These are phyloP conservation scores for Brachypteracias leptosomus DNA, from an alignment of 2,113 vertebrate genomes.

Conservation along the genomic window DNA sequence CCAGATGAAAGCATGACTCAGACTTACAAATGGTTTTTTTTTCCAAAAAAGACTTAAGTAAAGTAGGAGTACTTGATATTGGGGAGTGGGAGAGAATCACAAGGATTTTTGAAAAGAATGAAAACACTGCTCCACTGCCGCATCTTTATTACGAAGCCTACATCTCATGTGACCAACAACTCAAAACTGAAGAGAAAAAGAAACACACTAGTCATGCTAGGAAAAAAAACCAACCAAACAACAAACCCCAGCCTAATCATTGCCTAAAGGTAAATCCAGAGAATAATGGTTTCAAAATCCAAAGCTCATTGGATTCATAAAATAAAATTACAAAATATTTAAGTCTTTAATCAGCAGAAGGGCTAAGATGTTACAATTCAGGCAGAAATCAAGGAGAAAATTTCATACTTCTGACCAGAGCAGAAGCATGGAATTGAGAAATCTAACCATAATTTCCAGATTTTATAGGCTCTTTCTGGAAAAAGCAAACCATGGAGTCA, in stretches of 20 bases:
- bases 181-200: background rate
- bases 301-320: background rate
- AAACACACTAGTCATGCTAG: background rate
- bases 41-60: background rate
- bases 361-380: background rate
- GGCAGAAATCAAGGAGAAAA: background rate
- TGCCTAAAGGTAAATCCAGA: background rate
- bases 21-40: background rate
- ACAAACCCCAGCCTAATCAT: background rate
- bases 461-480: background rate
- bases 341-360: background rate
- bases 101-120: background rate
- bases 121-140: background rate
- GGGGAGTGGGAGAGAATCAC: background rate
- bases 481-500: background rate
- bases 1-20: constrained; percentile 31
- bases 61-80: constrained; percentile 18
- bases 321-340: background rate
- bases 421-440: background rate
- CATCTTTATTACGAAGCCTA: background rate
- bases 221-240: background rate
- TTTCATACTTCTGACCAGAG: background rate
- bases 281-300: background rate
- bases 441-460: background rate
- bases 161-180: background rate